These are phyloP conservation scores for Patella depressa DNA, from an alignment of 2,888 invertebrate species.

Conservation along the genomic window DNA sequence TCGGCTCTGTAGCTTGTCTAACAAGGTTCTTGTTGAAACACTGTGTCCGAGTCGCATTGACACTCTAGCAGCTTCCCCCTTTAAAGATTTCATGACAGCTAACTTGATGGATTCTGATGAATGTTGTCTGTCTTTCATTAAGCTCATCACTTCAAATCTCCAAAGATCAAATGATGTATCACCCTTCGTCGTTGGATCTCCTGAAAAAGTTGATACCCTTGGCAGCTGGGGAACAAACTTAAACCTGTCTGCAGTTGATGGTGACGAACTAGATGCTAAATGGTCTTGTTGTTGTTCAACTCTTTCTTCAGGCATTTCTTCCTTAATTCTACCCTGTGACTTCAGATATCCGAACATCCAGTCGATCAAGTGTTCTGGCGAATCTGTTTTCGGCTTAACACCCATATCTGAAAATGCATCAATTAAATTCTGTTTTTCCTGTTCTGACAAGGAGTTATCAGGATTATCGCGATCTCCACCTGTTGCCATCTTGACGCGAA, in stretches of 20 bases:
- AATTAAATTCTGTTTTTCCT: too few relatives aligned
- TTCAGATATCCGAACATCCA: too few relatives aligned
- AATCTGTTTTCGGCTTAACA: too few relatives aligned
- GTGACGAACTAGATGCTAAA: too few relatives aligned
- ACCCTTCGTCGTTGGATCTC: background rate
- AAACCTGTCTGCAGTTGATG: background rate
- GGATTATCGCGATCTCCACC: too few relatives aligned
- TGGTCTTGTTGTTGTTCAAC: too few relatives aligned
- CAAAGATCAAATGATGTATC: conserved; percentile 2
- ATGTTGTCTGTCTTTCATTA: background rate
- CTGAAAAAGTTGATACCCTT: background rate
- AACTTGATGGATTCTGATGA: background rate
- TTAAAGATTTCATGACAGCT: background rate
- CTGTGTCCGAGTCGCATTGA: background rate
- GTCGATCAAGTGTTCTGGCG: too few relatives aligned
- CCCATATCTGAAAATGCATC: too few relatives aligned
- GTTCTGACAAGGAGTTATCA: too few relatives aligned
- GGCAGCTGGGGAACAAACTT: background rate
- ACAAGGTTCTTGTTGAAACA: background rate
- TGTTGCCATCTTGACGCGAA: too few relatives aligned
- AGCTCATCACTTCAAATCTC: background rate
- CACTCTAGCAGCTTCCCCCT: background rate
- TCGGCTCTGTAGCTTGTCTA: background rate
- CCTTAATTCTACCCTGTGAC: too few relatives aligned
- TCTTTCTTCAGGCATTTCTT: too few relatives aligned